Conservation (phyloP, 2,797 vertebrate species). For the Gorsachius magnificus region DNA sequence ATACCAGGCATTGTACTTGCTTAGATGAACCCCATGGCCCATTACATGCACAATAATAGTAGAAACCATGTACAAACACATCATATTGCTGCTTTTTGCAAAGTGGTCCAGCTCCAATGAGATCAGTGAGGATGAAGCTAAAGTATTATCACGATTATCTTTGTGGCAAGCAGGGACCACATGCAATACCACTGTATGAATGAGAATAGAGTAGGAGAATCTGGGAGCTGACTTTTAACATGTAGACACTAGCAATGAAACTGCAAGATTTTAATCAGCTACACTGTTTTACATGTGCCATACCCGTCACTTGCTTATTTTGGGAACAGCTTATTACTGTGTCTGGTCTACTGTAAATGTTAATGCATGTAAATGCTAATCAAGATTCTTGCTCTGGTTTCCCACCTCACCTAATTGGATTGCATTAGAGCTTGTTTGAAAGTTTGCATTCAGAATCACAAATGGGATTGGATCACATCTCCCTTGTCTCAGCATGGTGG, state of each 20-base stretch:
- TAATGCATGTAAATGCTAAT: constrained; percentile 49
- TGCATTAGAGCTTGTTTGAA: constrained; percentile 6
- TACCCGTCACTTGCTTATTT: not conserved
- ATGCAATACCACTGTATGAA: accelerated
- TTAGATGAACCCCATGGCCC: not conserved
- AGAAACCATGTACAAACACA: not conserved
- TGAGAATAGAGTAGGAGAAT: not conserved
- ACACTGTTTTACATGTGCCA: not conserved
- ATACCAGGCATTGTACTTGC: not conserved
- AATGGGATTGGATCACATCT: not conserved
- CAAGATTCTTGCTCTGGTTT: constrained; percentile 1
- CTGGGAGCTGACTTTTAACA: not conserved
- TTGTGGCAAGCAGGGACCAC: not conserved
- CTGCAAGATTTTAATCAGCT: not conserved
- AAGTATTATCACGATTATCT: not conserved
- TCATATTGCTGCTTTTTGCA: not conserved
- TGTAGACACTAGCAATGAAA: not conserved
- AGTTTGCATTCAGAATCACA: not conserved
- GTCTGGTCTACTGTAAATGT: constrained; percentile 50
- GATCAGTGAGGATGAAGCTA: accelerated
- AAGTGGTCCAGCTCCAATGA: accelerated
- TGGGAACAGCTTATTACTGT: constrained; percentile 20
- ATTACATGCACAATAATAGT: not conserved
- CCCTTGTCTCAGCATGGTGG: not conserved
- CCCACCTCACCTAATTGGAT: constrained; percentile 28